Evolutionary conservation across 2,113 vertebrate genomes (phyloP), one percentile per base, ranked within the genome.

Genomic region (Clarias gariepinus): DNA sequence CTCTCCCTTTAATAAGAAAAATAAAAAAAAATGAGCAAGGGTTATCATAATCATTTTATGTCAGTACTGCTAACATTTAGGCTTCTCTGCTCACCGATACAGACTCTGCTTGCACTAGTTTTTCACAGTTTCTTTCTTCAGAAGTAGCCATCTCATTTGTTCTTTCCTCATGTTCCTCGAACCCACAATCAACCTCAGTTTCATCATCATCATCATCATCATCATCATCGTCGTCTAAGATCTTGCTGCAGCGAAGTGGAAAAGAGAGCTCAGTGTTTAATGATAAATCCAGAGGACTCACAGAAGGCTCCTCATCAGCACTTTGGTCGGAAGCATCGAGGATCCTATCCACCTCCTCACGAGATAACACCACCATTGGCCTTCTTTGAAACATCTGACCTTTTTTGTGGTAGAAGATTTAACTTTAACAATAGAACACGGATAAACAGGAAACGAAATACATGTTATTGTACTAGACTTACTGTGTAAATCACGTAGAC

Each of bases 341-440:
- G 79, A 85, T 47, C 16, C 2, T 81, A 23, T 85, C 16, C 41
- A 89, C 83, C 61, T 85, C 88, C 30, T 87, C 86, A 83, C 53
- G 83, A 78, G 83, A 89, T 77, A 87, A 74, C 36, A 71, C 55
- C 36, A 85, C 83, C 73, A 73, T 77, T 79, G 86, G 69, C n/a
- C 55, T 87, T 87, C 19, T 85, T 52, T 85, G 77, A 28, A 82
- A 68, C 55, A 2, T 53, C 3, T 55, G 88, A 87, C 61, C 88
- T 89, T 84, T 87, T 23, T 36, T 47, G 30, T 47, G 41, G 36
- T 25, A 66, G 23, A 66, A n/a, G 25, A 81, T 30, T 15, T 30
- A 11, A 64, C n/a, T 73, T 71, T 33, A 87, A 47, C n/a, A 80
- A 18, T 12, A 28, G 78, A 47, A 61, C 30, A 85, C 11, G 7